phyloP scores from a whole-genome alignment of 2,113 vertebrate genomes.

The Dendrocopos noguchii region DNA sequence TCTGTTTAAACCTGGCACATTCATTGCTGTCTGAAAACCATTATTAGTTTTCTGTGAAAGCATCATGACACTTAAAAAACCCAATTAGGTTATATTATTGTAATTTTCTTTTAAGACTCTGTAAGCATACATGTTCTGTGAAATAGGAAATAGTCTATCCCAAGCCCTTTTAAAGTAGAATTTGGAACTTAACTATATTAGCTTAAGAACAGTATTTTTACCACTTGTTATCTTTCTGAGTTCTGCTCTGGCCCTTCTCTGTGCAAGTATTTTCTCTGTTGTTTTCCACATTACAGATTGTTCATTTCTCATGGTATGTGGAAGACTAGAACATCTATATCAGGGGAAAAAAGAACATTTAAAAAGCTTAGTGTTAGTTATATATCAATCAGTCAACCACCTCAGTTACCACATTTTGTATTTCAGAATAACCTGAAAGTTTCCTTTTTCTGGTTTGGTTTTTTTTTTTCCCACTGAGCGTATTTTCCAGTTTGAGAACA shows the following conservation, averaged over 20 bases:
- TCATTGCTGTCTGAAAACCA: neutral
- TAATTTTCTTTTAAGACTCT: neutral
- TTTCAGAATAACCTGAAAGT: neutral
- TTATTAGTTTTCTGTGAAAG: neutral
- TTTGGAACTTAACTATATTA: neutral
- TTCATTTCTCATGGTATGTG: neutral
- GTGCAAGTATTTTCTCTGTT: neutral
- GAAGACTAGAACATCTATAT: neutral
- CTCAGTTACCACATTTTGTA: neutral
- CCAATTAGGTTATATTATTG: neutral
- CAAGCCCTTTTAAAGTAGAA: neutral
- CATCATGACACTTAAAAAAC: neutral
- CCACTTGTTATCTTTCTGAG: neutral
- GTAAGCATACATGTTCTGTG: neutral
- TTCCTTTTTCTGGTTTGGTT: neutral
- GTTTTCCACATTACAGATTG: neutral
- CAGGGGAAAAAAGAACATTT: neutral
- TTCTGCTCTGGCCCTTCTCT: neutral
- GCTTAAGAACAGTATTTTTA: neutral
- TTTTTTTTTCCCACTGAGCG: accelerated
- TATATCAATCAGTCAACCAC: neutral
- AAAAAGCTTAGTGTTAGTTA: neutral
- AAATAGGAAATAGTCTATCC: neutral
- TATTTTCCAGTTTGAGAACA: neutral
- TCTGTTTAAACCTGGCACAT: neutral